Evolutionary conservation across 2,113 vertebrate genomes (phyloP).

Genomic region (Archocentrus centrarchus): DNA sequence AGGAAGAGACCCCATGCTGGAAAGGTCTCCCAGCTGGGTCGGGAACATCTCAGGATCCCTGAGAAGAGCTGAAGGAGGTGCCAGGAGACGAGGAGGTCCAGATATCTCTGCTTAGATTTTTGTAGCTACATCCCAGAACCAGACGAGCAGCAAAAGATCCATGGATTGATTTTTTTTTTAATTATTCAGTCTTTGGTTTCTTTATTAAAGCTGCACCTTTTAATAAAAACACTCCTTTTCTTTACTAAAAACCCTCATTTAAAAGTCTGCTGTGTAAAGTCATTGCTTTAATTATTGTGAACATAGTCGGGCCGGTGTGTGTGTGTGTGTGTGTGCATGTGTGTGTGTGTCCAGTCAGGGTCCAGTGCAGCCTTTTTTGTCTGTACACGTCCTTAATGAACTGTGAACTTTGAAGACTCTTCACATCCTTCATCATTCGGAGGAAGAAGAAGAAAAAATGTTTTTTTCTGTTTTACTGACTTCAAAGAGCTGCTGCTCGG

Average conservation of each 20-base stretch:
- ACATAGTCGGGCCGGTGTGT: too few relatives aligned
- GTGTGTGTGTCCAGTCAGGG: too few relatives aligned
- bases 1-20: background rate
- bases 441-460: too few relatives aligned
- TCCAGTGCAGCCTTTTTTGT: too few relatives aligned
- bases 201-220: too few relatives aligned
- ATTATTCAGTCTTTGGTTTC: too few relatives aligned
- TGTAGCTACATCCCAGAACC: background rate
- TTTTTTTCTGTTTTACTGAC: background rate
- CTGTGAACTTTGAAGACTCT: background rate
- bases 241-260: rapidly evolving
- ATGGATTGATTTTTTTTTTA: too few relatives aligned
- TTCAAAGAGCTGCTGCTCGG: background rate
- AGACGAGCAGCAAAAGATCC: too few relatives aligned
- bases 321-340: too few relatives aligned
- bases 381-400: background rate
- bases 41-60: background rate
- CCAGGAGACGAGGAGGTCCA: background rate
- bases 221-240: too few relatives aligned
- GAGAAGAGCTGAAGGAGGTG: background rate
- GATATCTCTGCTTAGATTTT: background rate
- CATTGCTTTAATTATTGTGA: background rate
- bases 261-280: background rate
- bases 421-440: background rate
- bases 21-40: too few relatives aligned